phyloP scores from a whole-genome alignment of 2,113 vertebrate genomes.

The Ailuropoda melanoleuca region DNA sequence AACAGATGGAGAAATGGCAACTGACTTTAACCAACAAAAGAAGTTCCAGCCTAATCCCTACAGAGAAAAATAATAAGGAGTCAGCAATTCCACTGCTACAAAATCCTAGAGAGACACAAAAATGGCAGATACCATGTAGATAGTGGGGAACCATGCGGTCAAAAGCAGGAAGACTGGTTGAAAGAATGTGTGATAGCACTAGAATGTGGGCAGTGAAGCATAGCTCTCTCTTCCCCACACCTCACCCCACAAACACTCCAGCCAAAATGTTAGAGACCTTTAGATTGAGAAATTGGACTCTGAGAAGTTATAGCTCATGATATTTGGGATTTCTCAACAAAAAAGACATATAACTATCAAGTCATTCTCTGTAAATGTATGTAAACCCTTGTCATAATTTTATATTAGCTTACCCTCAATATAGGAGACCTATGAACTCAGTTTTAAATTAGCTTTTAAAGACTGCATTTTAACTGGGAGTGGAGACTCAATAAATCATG shows the following conservation, averaged over 20 bases:
- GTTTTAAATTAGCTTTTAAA: background rate
- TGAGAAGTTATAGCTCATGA: background rate
- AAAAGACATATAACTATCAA: background rate
- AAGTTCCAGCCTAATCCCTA: background rate
- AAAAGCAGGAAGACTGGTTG: background rate
- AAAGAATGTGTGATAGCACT: background rate
- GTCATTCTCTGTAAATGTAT: background rate
- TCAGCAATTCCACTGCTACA: background rate
- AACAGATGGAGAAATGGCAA: background rate
- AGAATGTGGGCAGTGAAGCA: background rate
- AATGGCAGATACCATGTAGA: background rate
- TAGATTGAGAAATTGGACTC: background rate
- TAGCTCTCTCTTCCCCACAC: background rate
- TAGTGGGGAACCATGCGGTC: background rate
- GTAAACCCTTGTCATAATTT: background rate
- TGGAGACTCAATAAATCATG: background rate
- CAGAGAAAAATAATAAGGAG: background rate
- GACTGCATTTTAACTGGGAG: background rate
- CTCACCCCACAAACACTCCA: background rate
- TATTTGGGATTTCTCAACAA: background rate
- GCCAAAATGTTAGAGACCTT: background rate
- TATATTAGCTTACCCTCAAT: background rate
- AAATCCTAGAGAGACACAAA: background rate
- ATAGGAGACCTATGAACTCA: background rate
- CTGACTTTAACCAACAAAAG: background rate